Percentiles rank a stretch among this genome's conserved stretches.
These are phyloP conservation scores for Dreissena rostriformis DNA, from an alignment of 1,140 invertebrate genomes.

Conservation along the genomic window DNA sequence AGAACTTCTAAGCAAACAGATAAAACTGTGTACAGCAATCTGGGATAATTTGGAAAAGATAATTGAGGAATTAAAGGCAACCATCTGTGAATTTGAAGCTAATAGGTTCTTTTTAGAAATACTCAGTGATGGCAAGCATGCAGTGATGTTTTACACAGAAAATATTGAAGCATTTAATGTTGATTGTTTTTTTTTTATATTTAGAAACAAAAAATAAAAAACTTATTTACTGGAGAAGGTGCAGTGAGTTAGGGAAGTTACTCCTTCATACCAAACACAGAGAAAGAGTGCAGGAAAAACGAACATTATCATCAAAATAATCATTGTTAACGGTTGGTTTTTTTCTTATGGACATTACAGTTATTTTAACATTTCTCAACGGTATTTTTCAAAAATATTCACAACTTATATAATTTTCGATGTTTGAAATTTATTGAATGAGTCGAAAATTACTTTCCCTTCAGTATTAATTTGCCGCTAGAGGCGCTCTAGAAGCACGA, in stretches of 20 bases:
- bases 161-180: constrained; percentile 5
- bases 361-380: constrained; percentile 25
- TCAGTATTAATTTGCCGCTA: no score
- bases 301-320: constrained; percentile 11
- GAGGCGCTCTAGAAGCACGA: no score
- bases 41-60: neutral
- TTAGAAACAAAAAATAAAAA: constrained; percentile 19
- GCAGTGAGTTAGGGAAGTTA: neutral
- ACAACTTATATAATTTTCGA: no score
- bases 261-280: no score
- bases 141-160: neutral
- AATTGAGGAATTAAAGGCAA: neutral
- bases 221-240: constrained; percentile 37
- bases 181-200: constrained; percentile 20
- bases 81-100: neutral
- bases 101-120: neutral
- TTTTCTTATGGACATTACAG: constrained; percentile 38
- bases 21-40: neutral
- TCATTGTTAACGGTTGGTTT: constrained; percentile 43
- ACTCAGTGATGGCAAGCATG: constrained; percentile 1
- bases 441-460: no score
- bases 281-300: constrained; percentile 29
- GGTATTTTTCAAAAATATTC: no score
- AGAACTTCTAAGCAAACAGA: neutral
- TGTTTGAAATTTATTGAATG: no score